phyloP scores from a whole-genome alignment of 1,140 invertebrate genomes.

The Brachionus manjavacas region DNA sequence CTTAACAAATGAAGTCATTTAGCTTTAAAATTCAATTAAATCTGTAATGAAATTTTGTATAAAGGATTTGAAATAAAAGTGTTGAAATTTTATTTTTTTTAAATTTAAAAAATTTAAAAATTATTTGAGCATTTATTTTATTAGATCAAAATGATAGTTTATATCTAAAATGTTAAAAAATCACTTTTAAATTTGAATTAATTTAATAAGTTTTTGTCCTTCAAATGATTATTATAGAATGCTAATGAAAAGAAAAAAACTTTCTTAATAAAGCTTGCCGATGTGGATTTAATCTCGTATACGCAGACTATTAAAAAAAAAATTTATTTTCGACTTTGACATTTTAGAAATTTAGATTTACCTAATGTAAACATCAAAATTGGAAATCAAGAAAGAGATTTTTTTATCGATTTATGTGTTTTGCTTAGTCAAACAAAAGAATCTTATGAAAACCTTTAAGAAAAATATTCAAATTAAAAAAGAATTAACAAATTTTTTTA shows the following conservation, averaged over 20 bases:
- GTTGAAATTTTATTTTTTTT: too few species aligned
- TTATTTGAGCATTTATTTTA: too few species aligned
- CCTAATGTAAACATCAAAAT: not conserved
- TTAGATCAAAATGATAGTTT: too few species aligned
- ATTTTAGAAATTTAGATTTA: not conserved
- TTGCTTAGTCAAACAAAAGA: not conserved
- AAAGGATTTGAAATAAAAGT: too few species aligned
- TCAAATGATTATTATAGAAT: not conserved
- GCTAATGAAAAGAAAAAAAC: not conserved
- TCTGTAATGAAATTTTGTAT: too few species aligned
- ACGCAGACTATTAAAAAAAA: not conserved
- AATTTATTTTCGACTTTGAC: not conserved
- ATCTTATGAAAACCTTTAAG: not conserved
- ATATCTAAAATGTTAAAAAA: not conserved
- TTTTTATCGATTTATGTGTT: not conserved
- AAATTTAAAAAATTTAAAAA: too few species aligned
- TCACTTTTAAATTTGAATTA: not conserved
- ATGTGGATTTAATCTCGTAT: not conserved
- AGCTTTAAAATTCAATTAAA: too few species aligned
- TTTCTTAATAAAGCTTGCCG: not conserved
- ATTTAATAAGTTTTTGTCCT: not conserved
- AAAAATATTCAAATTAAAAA: not conserved
- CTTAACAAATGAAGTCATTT: too few species aligned
- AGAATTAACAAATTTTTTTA: not conserved
- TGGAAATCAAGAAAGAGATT: not conserved